Evolutionary conservation across 2,113 vertebrate genomes (phyloP).

Genomic region (Miniopterus natalensis): DNA sequence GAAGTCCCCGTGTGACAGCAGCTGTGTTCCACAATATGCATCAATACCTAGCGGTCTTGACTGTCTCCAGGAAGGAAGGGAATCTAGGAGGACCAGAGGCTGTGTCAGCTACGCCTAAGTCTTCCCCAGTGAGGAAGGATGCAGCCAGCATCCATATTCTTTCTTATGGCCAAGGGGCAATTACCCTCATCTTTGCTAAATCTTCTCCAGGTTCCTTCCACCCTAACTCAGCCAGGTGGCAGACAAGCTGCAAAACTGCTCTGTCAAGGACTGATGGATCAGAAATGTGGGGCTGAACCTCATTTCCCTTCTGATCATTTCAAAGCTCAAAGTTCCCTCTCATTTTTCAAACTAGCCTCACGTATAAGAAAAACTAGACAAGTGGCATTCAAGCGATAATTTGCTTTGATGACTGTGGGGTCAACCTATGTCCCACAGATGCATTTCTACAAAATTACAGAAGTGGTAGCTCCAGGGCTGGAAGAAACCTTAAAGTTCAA

Average conservation of each 20-base stretch:
- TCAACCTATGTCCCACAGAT: neutral
- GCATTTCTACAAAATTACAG: neutral
- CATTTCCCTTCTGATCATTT: conserved; percentile 18
- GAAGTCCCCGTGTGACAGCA: neutral
- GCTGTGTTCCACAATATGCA: neutral
- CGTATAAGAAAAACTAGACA: neutral
- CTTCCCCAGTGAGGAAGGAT: neutral
- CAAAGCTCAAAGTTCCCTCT: neutral
- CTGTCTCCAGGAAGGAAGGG: neutral
- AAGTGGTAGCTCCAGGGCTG: neutral
- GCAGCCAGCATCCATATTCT: neutral
- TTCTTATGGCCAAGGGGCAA: neutral
- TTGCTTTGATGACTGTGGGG: neutral
- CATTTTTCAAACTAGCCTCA: neutral
- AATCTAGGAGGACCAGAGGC: neutral
- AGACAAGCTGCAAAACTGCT: neutral
- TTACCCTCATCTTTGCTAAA: neutral
- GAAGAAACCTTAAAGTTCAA: neutral
- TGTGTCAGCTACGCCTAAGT: too few relatives aligned
- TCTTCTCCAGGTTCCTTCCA: neutral
- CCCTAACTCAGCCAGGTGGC: neutral
- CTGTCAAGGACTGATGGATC: conserved; percentile 21
- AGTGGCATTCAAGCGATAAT: neutral
- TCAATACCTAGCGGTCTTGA: neutral
- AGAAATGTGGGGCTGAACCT: neutral